These are phyloP conservation scores for Drosophila mayaguana DNA, from an alignment of 2,888 invertebrate genomes.

Conservation along the genomic window DNA sequence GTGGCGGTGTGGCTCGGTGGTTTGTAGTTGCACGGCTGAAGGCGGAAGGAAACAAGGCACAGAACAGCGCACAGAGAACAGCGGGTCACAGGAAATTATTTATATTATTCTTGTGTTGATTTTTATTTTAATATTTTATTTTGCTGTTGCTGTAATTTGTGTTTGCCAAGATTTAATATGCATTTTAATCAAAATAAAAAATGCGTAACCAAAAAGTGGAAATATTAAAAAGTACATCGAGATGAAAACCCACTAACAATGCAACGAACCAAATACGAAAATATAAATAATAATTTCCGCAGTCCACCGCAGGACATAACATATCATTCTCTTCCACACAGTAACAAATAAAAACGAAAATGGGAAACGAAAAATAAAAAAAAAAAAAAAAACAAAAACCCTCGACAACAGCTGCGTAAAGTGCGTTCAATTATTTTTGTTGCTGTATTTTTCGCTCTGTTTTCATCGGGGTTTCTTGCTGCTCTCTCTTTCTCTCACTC, in stretches of 20 bases:
- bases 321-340: slow-evolving; percentile 51
- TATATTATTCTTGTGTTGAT: slow-evolving; percentile 73
- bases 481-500: neutral
- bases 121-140: slow-evolving; percentile 33
- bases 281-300: slow-evolving; percentile 79
- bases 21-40: slow-evolving; percentile 49
- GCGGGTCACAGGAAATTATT: slow-evolving; percentile 74
- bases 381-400: slow-evolving; percentile 19
- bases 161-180: slow-evolving; percentile 72
- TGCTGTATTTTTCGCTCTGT: slow-evolving; percentile 23
- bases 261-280: slow-evolving; percentile 44
- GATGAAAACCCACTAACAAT: slow-evolving; percentile 41
- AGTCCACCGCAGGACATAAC: slow-evolving; percentile 63
- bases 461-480: slow-evolving; percentile 21
- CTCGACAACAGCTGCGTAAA: slow-evolving; percentile 74
- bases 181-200: slow-evolving; percentile 64
- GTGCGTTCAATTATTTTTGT: slow-evolving; percentile 74
- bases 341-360: slow-evolving; percentile 29
- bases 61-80: slow-evolving; percentile 38
- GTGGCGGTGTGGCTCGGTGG: slow-evolving; percentile 18
- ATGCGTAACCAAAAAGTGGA: slow-evolving; percentile 34
- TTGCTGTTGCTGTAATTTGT: slow-evolving; percentile 22
- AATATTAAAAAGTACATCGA: slow-evolving; percentile 48
- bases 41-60: slow-evolving; percentile 70
- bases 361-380: slow-evolving; percentile 29